phyloP scores from a whole-genome alignment of 2,888 invertebrate genomes.

The Oligia strigilis region DNA sequence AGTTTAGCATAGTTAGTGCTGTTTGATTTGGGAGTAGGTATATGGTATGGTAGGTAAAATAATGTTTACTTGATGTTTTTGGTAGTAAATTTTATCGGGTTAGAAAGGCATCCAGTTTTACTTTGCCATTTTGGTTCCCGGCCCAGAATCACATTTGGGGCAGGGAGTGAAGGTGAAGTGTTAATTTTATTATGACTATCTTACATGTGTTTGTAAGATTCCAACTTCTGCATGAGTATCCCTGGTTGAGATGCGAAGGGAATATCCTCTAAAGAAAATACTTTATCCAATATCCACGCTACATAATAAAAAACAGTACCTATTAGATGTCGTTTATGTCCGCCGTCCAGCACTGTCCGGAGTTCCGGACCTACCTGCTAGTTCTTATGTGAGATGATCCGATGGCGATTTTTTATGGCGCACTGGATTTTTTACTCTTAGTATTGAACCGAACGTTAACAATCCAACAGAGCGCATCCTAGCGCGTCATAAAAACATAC shows the following conservation, averaged over 20 bases:
- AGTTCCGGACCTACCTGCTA: not conserved
- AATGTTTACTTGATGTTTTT: not conserved
- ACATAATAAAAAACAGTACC: not conserved
- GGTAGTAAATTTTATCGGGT: not conserved
- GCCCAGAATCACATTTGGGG: not conserved
- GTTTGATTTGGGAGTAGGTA: not conserved
- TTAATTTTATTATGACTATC: not conserved
- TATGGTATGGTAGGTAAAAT: no score
- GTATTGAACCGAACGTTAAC: not conserved
- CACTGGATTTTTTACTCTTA: not conserved
- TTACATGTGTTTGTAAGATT: not conserved
- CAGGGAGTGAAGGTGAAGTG: not conserved
- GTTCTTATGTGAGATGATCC: not conserved
- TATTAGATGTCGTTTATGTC: not conserved
- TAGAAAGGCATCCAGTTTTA: not conserved
- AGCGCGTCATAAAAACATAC: no score
- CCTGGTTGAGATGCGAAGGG: not conserved
- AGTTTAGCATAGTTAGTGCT: slow-evolving; percentile 14
- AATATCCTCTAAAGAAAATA: not conserved
- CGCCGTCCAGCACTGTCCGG: not conserved
- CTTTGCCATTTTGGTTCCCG: not conserved
- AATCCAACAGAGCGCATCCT: no score
- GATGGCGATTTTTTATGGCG: not conserved
- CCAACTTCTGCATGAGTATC: not conserved
- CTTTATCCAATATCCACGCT: not conserved